A percentile compares a stretch with the other conserved stretches of the same genome.
Conservation (phyloP, 2,888 invertebrate species). For the Nephrotoma appendiculata region DNA sequence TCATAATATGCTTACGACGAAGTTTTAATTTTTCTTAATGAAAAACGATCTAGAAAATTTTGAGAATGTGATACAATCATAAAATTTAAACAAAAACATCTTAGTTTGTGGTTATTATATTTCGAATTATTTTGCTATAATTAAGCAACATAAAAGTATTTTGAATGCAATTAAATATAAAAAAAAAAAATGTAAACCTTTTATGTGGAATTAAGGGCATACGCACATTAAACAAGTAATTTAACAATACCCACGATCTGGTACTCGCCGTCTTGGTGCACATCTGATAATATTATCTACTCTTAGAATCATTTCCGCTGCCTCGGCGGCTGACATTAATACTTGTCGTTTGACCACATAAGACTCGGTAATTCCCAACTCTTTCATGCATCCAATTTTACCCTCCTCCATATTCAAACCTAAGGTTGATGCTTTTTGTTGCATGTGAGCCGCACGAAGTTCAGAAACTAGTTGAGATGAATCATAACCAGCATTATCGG, state of each 20-base stretch:
- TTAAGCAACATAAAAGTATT: background rate
- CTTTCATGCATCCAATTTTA: slow-evolving; percentile 75
- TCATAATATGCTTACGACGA: no score
- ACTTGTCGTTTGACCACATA: slow-evolving; percentile 95
- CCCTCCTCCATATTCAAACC: slow-evolving; percentile 80
- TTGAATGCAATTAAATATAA: background rate
- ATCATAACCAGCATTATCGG: slow-evolving; percentile 98
- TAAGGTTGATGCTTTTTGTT: slow-evolving; percentile 49
- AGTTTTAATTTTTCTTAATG: no score
- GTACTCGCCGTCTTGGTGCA: slow-evolving; percentile 74
- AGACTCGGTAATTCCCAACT: slow-evolving; percentile 89
- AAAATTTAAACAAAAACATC: no score
- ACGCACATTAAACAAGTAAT: background rate
- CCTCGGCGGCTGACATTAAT: slow-evolving; percentile 84
- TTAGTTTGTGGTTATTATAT: background rate
- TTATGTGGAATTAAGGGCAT: background rate
- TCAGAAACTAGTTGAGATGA: slow-evolving; percentile 89
- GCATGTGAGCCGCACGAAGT: slow-evolving; percentile 78
- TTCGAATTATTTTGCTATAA: background rate
- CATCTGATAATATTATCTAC: slow-evolving; percentile 95
- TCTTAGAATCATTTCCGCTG: slow-evolving; percentile 96
- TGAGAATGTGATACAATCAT: no score
- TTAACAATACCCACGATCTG: slow-evolving; percentile 55
- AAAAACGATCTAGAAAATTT: no score
- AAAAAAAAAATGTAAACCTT: background rate